Conservation (phyloP, 2,797 vertebrate genomes). For the Pantherophis vulpinus region DNA sequence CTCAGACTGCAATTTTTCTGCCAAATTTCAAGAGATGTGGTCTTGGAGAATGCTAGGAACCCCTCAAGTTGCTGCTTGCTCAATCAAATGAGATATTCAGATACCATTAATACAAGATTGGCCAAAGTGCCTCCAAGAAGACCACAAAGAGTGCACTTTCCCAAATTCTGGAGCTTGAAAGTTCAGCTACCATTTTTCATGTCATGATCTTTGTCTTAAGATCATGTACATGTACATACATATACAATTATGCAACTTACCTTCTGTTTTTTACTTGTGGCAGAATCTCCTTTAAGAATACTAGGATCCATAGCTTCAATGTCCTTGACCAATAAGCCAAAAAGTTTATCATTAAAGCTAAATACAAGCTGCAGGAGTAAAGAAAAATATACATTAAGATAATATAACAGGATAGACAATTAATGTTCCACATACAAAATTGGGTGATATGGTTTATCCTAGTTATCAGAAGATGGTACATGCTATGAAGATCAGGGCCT, state of each 20-base stretch:
- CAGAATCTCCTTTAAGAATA: conserved; percentile 82
- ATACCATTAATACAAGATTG: neutral
- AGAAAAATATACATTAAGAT: conserved; percentile 1
- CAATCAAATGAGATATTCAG: neutral
- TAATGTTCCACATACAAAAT: neutral
- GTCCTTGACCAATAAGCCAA: conserved; percentile 84
- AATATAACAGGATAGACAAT: neutral
- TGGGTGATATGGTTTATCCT: neutral
- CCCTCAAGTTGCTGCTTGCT: neutral
- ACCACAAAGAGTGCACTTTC: neutral
- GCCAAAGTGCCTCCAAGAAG: neutral
- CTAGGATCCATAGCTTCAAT: conserved; percentile 94
- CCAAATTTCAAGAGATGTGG: neutral
- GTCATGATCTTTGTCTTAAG: neutral
- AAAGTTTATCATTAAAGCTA: conserved; percentile 88
- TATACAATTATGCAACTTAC: conserved; percentile 63
- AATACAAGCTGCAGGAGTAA: conserved; percentile 80
- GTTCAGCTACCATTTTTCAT: neutral
- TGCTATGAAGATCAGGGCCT: neutral
- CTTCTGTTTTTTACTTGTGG: conserved; percentile 82
- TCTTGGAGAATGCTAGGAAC: neutral
- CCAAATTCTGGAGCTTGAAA: neutral
- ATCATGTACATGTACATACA: neutral
- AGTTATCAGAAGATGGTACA: neutral
- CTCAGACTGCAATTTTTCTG: neutral